Base-by-base conservation (phyloP, 2,888 invertebrate species). In the Lamellibrachia columna region DNA sequence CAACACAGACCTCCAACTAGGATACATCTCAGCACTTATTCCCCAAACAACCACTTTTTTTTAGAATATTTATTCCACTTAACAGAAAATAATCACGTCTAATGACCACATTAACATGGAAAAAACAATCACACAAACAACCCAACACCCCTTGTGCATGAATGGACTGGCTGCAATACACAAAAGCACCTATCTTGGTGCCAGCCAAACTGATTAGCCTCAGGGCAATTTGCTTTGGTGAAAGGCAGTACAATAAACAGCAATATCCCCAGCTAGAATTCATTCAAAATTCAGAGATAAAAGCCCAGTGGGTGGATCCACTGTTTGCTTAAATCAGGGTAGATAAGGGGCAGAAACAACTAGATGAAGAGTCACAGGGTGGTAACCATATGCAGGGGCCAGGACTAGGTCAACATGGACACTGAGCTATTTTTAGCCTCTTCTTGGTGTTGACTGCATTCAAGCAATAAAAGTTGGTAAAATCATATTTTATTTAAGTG, bases 201-300 rank as follows among this genome's bases (percentile, higher is more conserved):
- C 75, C 75, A 75, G 75, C 75, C 75, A 22, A 75, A 75, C 75
- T 75, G 75, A 75, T 75, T 75, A 75, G 75, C 75, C 75, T 75
- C 22, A n/a, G 55, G 75, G 75, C 75, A 75, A 75, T 75, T 75
- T 75, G 22, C 75, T 6, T 6, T 75, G 75, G 75, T 75, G 75
- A 75, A 75, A 75, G 75, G 75, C 75, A 22, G 75, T 22, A 75
- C 75, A 75, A 22, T 75, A 75, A 75, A 75, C 15, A 75, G 6
- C 75, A 15, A 3, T 75, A 75, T 75, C 75, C n/a, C 75, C 15
- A n/a, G 22, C 75, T 75, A n/a, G 75, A 15, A 75, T 22, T 75
- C 75, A 75, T 75, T 75, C n/a, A 75, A 75, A 75, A 75, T 75
- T 15, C 4, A 6, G 75, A 75, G 75, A 75, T 75, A 75, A 75